Evolutionary conservation across 1,140 invertebrate species (phyloP).

Genomic region (Ectropis grisescens): DNA sequence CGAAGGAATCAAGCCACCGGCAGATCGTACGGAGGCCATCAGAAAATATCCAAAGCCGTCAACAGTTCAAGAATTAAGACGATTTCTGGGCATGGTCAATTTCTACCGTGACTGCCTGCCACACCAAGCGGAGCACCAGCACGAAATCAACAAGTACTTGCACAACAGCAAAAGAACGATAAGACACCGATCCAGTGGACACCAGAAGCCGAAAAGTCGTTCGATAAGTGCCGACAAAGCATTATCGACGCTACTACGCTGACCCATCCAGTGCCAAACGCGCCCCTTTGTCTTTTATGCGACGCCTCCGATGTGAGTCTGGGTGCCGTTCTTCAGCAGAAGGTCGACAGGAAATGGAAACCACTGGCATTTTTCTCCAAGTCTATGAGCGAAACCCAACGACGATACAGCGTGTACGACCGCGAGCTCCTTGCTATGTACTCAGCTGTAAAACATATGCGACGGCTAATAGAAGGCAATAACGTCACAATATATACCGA

Average conservation of each 20-base stretch:
- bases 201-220: no score
- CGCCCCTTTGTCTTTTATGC: no score
- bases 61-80: neutral
- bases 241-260: no score
- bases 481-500: conserved; percentile 2
- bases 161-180: neutral
- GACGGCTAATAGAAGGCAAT: conserved; percentile 1
- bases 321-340: conserved; percentile 10
- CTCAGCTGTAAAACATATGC: conserved; percentile 2
- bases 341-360: conserved; percentile 1
- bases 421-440: conserved; percentile 4
- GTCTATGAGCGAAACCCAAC: conserved; percentile 1
- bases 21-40: neutral
- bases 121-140: no score
- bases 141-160: no score
- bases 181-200: neutral
- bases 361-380: conserved; percentile 11
- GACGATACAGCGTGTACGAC: conserved; percentile 10
- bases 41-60: neutral
- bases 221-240: neutral
- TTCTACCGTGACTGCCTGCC: neutral
- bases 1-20: conserved; percentile 1
- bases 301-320: conserved; percentile 8
- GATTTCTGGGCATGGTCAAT: conserved; percentile 1
- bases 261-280: no score